These are phyloP conservation scores for Girardinichthys multiradiatus DNA, from an alignment of 2,113 vertebrate genomes.

Conservation along the genomic window DNA sequence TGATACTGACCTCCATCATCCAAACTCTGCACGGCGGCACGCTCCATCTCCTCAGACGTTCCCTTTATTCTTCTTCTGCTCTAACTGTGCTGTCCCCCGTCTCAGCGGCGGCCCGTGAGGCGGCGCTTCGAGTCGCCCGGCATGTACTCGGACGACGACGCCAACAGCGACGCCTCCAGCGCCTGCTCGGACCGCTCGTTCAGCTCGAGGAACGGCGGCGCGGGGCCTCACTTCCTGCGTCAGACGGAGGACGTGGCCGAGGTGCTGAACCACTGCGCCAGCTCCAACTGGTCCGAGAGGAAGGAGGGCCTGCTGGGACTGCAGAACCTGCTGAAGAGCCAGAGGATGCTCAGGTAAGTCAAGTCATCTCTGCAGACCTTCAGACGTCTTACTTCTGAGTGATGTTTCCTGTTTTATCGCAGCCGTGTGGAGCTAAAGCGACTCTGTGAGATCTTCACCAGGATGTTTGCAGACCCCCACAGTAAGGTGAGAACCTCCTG, in stretches of 20 bases:
- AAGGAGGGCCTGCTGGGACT: conserved; percentile 96
- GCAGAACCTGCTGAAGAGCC: conserved; percentile 96
- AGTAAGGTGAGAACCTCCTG: conserved; percentile 87
- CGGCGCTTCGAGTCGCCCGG: conserved; percentile 94
- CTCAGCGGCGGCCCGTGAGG: conserved; percentile 91
- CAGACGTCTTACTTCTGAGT: neutral
- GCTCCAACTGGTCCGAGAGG: conserved; percentile 98
- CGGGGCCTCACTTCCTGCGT: conserved; percentile 91
- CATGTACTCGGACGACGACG: conserved; percentile 96
- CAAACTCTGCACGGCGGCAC: neutral
- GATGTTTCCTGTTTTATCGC: neutral
- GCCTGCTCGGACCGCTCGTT: conserved; percentile 97
- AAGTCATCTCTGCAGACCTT: too few relatives aligned
- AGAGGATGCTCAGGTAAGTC: conserved; percentile 91
- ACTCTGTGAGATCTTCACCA: conserved; percentile 98
- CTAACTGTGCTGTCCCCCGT: neutral
- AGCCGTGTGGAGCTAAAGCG: conserved; percentile 98
- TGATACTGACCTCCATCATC: too few relatives aligned
- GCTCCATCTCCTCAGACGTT: neutral
- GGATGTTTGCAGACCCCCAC: conserved; percentile 99
- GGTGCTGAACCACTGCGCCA: conserved; percentile 97
- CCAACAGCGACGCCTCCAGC: conserved; percentile 96
- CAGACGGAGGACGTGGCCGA: conserved; percentile 97
- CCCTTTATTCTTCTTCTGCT: conserved; percentile 18
- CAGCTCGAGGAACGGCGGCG: conserved; percentile 90